Percentiles rank a stretch among this genome's conserved stretches.
phyloP scores from a whole-genome alignment of 1,140 invertebrate species.

The Homalodisca vitripennis region DNA sequence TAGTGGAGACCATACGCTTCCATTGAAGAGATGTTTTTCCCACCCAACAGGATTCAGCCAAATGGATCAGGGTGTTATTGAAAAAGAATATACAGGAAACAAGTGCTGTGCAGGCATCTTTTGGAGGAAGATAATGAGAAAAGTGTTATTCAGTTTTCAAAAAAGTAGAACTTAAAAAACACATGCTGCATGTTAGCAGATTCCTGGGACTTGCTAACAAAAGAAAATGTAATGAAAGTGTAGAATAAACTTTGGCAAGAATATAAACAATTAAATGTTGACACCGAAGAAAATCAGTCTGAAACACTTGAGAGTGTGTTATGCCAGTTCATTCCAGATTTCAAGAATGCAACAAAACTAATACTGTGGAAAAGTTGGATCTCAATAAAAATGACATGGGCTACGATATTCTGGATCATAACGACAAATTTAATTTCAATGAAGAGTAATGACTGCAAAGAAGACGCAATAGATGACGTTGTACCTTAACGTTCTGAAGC shows the following conservation, averaged over 20 bases:
- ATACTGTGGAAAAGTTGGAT: constrained; percentile 15
- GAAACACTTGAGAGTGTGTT: constrained; percentile 6
- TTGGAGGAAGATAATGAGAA: constrained; percentile 16
- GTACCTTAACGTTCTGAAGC: constrained; percentile 9
- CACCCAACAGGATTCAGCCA: background rate
- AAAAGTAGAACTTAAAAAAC: constrained; percentile 30
- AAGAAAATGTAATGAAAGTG: constrained; percentile 31
- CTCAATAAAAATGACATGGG: constrained; percentile 23
- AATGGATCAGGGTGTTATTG: background rate
- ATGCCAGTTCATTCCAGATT: constrained; percentile 26
- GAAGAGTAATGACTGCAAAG: background rate
- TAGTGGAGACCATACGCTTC: constrained; percentile 44
- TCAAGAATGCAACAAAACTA: constrained; percentile 20
- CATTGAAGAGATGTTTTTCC: constrained; percentile 28
- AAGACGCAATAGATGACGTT: background rate
- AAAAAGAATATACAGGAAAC: constrained; percentile 18
- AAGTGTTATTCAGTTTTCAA: constrained; percentile 24
- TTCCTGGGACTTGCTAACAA: constrained; percentile 29
- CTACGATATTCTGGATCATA: constrained; percentile 29
- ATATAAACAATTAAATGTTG: constrained; percentile 12
- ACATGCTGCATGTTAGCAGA: constrained; percentile 21
- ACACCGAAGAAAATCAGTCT: constrained; percentile 12
- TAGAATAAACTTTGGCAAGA: constrained; percentile 35
- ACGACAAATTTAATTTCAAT: constrained; percentile 2
- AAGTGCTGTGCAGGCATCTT: constrained; percentile 17